Evolutionary conservation across 2,888 invertebrate species (phyloP), one percentile per base, ranked within the genome.

Genomic region (Lasioglossum vierecki): DNA sequence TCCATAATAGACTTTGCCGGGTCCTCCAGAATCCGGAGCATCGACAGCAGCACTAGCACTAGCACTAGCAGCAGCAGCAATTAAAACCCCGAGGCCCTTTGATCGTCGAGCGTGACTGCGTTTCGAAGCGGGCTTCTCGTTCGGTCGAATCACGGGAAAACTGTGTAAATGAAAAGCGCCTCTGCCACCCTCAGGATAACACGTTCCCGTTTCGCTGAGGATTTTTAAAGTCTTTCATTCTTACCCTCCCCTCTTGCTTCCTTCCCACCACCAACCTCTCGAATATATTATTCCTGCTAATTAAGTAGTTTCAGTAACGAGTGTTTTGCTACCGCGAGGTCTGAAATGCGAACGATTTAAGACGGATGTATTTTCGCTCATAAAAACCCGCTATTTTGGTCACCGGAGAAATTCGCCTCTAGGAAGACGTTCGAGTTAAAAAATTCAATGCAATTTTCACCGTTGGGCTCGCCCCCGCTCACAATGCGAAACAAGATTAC

Each of bases 31-130:
- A 80, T 84, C 60, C 79, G 41, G 39, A 74, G 79, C 35, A 70
- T 71, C 30, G 18, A 0, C 70, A 22, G 41, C 26, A 22, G 8
- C 13, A 30, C 63, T 26, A 26, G 60, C 60, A 26, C 26, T 15
- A 26, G 60, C 60, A 26, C 60, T 13, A 63, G 63, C 72, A 13
- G 46, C 72, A 46, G 57, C 79, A 26, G 75, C 82, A 86, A 88
- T 88, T 86, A 88, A 88, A 88, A 86, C 73, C 80, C 73, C 79
- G 57, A 49, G 72, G 41, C 71, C 66, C 76, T 79, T 86, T 88
- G 77, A 88, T 86, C 77, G 68, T 30, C 44, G 57, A 73, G 78
- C 85, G 82, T 74, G 81, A 79, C 83, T 83, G 70, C 73, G 63
- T 78, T 78, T 68, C 53, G 79, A 35, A 71, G 13, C 46, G 78